Evolutionary conservation across 2,797 vertebrate genomes (phyloP).

Genomic region (Poeciliopsis turneri): DNA sequence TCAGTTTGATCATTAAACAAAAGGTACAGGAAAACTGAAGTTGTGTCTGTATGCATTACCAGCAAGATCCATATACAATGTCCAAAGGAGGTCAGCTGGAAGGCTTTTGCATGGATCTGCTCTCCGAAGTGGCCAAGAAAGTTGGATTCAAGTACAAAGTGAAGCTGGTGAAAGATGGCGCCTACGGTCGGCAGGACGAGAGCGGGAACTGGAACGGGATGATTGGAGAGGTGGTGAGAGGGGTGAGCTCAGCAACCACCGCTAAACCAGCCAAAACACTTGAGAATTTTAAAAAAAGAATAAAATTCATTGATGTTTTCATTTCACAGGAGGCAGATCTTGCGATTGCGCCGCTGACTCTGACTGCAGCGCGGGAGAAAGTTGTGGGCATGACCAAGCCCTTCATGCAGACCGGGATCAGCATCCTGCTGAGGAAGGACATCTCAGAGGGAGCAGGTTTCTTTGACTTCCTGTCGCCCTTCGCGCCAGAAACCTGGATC

Average conservation of each 20-base stretch:
- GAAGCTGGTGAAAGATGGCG: constrained; percentile 84
- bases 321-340: constrained; percentile 87
- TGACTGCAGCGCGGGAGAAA: constrained; percentile 85
- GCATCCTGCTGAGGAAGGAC: constrained; percentile 87
- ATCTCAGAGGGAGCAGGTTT: constrained; percentile 76
- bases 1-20: not conserved
- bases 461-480: constrained; percentile 88
- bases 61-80: constrained; percentile 90
- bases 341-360: constrained; percentile 87
- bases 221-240: constrained; percentile 87
- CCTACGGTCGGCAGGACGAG: constrained; percentile 81
- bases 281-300: not conserved
- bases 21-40: not conserved
- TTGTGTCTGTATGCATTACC: not conserved
- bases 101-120: constrained; percentile 90
- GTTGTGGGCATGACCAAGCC: constrained; percentile 88
- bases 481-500: constrained; percentile 87
- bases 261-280: not conserved
- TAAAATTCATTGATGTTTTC: constrained; percentile 3
- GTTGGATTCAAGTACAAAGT: constrained; percentile 86
- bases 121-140: constrained; percentile 83
- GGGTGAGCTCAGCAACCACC: constrained; percentile 71
- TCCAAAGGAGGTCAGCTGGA: constrained; percentile 81
- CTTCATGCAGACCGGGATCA: constrained; percentile 91
- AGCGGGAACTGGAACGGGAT: constrained; percentile 88